Evolutionary conservation across 2,113 vertebrate genomes (phyloP).

Genomic region (Passerina amoena): DNA sequence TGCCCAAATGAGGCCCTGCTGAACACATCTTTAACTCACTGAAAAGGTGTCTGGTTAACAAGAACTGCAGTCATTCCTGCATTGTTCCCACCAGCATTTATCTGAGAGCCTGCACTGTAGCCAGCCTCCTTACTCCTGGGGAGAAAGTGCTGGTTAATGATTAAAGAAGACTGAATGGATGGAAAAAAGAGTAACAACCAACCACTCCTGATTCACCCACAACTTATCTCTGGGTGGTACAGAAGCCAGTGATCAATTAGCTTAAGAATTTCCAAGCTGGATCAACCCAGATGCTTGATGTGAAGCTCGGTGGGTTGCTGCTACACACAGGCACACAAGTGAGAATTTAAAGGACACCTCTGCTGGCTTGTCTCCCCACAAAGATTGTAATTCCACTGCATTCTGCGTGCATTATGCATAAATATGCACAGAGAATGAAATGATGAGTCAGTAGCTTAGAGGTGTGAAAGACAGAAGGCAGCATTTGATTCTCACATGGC

Average conservation of each 20-base stretch:
- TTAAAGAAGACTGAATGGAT: neutral
- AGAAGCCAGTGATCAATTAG: neutral
- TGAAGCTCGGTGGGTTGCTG: neutral
- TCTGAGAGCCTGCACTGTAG: neutral
- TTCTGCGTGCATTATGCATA: conserved; percentile 50
- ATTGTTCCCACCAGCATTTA: neutral
- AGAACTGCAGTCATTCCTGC: neutral
- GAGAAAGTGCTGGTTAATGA: conserved; percentile 11
- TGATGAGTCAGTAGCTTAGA: conserved; percentile 54
- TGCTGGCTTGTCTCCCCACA: neutral
- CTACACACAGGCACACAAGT: neutral
- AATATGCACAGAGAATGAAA: conserved; percentile 36
- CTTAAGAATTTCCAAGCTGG: neutral
- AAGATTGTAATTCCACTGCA: conserved; percentile 22
- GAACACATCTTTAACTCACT: neutral
- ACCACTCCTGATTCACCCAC: neutral
- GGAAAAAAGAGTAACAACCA: neutral
- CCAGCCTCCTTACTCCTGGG: neutral
- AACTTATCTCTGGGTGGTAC: neutral
- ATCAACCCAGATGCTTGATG: conserved; percentile 13
- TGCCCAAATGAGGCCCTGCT: neutral
- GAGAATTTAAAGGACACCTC: conserved; percentile 4
- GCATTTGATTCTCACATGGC: conserved; percentile 39
- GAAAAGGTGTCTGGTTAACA: neutral
- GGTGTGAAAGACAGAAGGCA: conserved; percentile 50